Percentiles rank a stretch among this genome's conserved stretches.
Evolutionary conservation across 1,140 invertebrate genomes (phyloP).

Genomic region (Lasaia peninsularis): DNA sequence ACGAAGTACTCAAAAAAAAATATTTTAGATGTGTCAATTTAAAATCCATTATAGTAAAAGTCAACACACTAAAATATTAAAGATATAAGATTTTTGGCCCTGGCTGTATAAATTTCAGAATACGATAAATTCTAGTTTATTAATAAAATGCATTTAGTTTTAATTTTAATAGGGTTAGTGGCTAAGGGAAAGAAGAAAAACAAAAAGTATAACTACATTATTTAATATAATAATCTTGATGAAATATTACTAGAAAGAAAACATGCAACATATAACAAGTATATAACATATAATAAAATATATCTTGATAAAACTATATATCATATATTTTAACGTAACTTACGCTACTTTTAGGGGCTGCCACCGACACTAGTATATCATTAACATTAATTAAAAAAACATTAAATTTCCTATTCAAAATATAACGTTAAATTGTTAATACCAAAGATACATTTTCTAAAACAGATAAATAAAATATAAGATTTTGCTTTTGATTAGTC

Average conservation of each 20-base stretch:
- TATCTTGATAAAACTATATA: neutral
- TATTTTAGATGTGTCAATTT: too few relatives aligned
- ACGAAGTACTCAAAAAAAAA: too few relatives aligned
- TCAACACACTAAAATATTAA: too few relatives aligned
- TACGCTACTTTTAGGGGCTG: neutral
- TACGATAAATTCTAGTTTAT: neutral
- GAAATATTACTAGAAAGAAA: conserved; percentile 14
- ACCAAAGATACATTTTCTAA: too few relatives aligned
- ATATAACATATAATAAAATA: neutral
- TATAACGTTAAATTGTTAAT: too few relatives aligned
- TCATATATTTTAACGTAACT: neutral
- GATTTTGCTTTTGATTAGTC: too few relatives aligned
- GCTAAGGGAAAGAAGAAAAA: neutral
- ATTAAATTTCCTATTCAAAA: too few relatives aligned
- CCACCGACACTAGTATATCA: neutral
- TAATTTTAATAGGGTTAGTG: neutral
- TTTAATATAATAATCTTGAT: neutral
- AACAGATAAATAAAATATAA: too few relatives aligned
- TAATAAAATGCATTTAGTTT: neutral
- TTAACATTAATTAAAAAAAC: neutral
- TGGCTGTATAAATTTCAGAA: too few relatives aligned
- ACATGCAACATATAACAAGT: conserved; percentile 28
- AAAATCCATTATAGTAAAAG: too few relatives aligned
- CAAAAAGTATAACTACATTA: neutral
- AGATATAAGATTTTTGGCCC: too few relatives aligned